Evolutionary conservation across 2,113 vertebrate species (phyloP), one percentile per base, ranked within the genome.

Genomic region (Pedionomus torquatus): DNA sequence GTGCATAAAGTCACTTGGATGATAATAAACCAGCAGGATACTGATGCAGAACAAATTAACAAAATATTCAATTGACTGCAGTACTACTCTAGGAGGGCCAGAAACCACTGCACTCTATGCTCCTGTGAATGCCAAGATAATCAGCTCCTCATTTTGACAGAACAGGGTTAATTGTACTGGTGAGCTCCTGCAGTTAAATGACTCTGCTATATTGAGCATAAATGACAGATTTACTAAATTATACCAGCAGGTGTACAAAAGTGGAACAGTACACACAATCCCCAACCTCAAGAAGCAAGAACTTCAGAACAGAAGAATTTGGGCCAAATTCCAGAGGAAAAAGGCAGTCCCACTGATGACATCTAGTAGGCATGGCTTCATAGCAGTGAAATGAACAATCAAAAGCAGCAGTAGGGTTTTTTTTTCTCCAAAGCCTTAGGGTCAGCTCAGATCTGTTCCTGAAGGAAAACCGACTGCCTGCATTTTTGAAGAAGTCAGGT

Each of bases 21-120:
- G 33, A 88, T 97, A 96, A 97, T 95, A 95, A 97, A 95, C 52
- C 94, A 93, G 93, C 72, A 96, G 91, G 84, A 97, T 26, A 51
- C 52, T 33, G 77, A 97, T 92, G 92, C 78, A 97, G 95, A 97
- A 94, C 96, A 97, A 98, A 97, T 94, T 95, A 96, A 93, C 66
- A 97, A 95, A 96, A 90, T 83, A 97, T 97, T 87, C 95, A 96
- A 94, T 93, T 31, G 81, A 90, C 81, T 97, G 44, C 85, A 89
- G 44, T 87, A 66, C 35, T 89, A 61, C 78, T 95, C 83, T 31
- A 26, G 85, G 63, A 93, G 64, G 89, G 80, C 71, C 43, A 76
- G 58, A 91, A 95, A 93, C 65, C 48, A 89, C 86, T 86, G 52
- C 37, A 81, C 63, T 92, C 88, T 95, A 64, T 80, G 69, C 91